These are phyloP conservation scores for Centropus bengalensis DNA, from an alignment of 2,113 vertebrate genomes.

Conservation along the genomic window DNA sequence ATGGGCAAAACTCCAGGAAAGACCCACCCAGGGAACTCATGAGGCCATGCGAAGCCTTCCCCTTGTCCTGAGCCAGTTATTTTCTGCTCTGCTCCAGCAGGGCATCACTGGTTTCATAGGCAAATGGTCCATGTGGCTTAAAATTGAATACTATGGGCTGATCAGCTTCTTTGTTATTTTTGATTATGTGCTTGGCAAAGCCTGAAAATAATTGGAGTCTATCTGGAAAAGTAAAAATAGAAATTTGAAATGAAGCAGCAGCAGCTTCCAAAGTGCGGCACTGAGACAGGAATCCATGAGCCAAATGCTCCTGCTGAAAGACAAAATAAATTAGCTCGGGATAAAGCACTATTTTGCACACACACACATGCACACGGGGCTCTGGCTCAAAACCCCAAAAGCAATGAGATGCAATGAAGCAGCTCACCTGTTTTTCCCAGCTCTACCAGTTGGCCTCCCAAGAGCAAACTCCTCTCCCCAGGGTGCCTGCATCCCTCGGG, in stretches of 20 bases:
- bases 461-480: background rate
- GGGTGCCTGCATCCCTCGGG: rapidly evolving
- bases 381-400: background rate
- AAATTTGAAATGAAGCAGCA: conserved; percentile 41
- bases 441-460: background rate
- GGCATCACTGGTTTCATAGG: background rate
- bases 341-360: background rate
- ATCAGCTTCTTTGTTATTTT: conserved; percentile 55
- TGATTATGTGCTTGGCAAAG: conserved; percentile 64
- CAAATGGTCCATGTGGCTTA: background rate
- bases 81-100: background rate
- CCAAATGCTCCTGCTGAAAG: conserved; percentile 51
- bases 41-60: background rate
- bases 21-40: background rate
- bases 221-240: conserved; percentile 58
- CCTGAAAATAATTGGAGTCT: conserved; percentile 57
- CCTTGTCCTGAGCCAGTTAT: background rate
- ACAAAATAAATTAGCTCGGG: conserved; percentile 48
- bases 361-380: background rate
- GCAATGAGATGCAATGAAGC: background rate
- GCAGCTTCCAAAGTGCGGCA: background rate
- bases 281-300: conserved; percentile 24
- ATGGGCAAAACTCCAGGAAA: background rate
- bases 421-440: background rate
- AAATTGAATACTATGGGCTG: background rate